Conservation (phyloP, 2,797 vertebrate genomes). For the Menidia menidia region DNA sequence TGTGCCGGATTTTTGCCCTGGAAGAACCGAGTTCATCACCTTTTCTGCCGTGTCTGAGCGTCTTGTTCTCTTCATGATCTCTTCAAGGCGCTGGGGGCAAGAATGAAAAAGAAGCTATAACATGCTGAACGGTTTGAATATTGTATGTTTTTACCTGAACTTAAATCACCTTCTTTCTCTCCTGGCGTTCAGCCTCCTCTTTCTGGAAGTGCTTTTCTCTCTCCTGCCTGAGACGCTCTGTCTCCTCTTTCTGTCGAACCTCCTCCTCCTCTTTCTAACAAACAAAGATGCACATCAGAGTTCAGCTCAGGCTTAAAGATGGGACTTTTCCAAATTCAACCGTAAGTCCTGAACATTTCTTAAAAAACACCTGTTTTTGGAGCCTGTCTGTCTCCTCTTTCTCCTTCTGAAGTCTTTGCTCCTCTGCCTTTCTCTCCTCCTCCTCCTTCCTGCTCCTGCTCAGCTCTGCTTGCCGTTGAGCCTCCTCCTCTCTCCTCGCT, state of each 20-base stretch:
- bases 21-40: constrained; percentile 63
- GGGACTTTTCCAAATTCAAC: neutral
- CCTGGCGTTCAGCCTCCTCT: constrained; percentile 93
- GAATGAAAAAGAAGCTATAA: neutral
- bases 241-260: constrained; percentile 87
- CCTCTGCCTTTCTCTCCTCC: constrained; percentile 77
- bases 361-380: constrained; percentile 87
- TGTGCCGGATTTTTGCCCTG: neutral
- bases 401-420: constrained; percentile 84
- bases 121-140: neutral
- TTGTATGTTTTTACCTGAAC: neutral
- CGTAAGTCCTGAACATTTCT: too few species aligned
- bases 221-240: constrained; percentile 86
- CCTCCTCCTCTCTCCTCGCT: constrained; percentile 87
- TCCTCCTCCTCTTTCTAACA: constrained; percentile 92
- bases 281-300: neutral
- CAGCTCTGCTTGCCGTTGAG: constrained; percentile 83
- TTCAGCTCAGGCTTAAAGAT: neutral
- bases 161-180: constrained; percentile 91
- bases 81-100: constrained; percentile 89
- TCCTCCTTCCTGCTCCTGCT: constrained; percentile 81
- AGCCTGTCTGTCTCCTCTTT: constrained; percentile 85
- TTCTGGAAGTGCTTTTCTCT: constrained; percentile 95
- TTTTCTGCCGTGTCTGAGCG: constrained; percentile 89
- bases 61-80: constrained; percentile 98